These are phyloP conservation scores for Pycnonotus jocosus DNA, from an alignment of 2,113 vertebrate species.

Conservation along the genomic window DNA sequence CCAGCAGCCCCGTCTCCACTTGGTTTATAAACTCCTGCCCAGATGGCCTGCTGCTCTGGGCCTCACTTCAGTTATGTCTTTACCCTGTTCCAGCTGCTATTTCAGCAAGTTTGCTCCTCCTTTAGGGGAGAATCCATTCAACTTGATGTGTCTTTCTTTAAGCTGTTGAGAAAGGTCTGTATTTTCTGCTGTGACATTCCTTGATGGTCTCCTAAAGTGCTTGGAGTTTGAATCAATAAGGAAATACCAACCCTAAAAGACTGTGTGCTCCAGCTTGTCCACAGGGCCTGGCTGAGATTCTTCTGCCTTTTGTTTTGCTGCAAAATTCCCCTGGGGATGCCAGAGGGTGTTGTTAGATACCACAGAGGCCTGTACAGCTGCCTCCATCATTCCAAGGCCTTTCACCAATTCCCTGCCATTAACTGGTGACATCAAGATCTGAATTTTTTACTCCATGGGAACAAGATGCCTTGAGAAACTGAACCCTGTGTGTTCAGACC, in stretches of 20 bases:
- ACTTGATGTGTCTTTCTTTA: not conserved
- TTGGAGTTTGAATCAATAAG: not conserved
- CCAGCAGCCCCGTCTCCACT: not conserved
- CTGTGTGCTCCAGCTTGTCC: accelerated
- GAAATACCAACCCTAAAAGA: not conserved
- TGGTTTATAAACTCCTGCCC: not conserved
- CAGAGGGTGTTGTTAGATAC: not conserved
- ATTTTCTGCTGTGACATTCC: not conserved
- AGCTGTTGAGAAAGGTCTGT: not conserved
- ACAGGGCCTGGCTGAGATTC: not conserved
- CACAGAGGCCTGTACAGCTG: not conserved
- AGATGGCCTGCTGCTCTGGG: not conserved
- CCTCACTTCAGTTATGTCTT: not conserved
- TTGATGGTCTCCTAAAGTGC: not conserved
- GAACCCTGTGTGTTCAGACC: not conserved
- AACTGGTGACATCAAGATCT: not conserved
- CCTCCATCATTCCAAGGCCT: not conserved
- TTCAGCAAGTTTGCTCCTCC: not conserved
- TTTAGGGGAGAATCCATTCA: not conserved
- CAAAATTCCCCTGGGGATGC: not conserved
- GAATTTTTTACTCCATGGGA: not conserved
- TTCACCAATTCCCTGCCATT: not conserved
- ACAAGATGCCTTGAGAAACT: not conserved
- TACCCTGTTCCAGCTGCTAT: not conserved
- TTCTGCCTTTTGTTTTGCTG: not conserved